Evolutionary conservation across 2,113 vertebrate species (phyloP), one percentile per base, ranked within the genome.

Genomic region (Fulica atra): DNA sequence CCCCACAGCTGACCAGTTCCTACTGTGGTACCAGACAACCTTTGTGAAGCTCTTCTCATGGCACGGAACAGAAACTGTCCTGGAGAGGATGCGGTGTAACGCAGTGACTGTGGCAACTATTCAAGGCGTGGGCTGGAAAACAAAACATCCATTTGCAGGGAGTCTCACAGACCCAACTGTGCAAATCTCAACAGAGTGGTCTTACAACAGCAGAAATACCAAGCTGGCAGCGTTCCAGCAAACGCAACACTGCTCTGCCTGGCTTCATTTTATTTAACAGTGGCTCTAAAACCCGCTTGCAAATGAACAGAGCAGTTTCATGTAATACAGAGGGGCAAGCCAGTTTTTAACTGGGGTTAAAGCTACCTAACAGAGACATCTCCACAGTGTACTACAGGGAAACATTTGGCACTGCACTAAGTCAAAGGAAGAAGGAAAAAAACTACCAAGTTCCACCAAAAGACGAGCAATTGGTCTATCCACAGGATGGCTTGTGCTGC

Each of bases 401-500:
- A 68, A 6, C 11, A 14, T 42, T 24, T 40, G 53, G 38, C 53
- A 33, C 2, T 50, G 31, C 57, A 16, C 31, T 26, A 50, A 29
- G 10, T 24, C 57, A 42, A 26, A 4, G 6, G 1, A 5, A 54
- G n/a, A 0, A 73, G 8, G 13, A 28, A n/a, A 36, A 60, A 84
- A 12, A 17, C 48, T 46, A 73, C 24, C 9, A 35, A 19, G 16
- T 57, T 72, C 26, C 5, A 28, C 13, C 31, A 54, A 10, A 65
- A 82, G 31, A 56, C 11, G 50, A 73, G 68, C 59, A 88, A 68
- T 54, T 77, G 16, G 63, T 69, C 85, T 59, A 69, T 14, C 18
- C 28, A 21, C 4, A 53, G 1, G 0, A 50, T 3, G 9, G 40
- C 33, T n/a, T 3, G 0, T 19, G 26, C 26, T 76, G 70, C 6